Evolutionary conservation across 2,797 vertebrate species (phyloP), one percentile per base, ranked within the genome.

Genomic region (Carcharodon carcharias): DNA sequence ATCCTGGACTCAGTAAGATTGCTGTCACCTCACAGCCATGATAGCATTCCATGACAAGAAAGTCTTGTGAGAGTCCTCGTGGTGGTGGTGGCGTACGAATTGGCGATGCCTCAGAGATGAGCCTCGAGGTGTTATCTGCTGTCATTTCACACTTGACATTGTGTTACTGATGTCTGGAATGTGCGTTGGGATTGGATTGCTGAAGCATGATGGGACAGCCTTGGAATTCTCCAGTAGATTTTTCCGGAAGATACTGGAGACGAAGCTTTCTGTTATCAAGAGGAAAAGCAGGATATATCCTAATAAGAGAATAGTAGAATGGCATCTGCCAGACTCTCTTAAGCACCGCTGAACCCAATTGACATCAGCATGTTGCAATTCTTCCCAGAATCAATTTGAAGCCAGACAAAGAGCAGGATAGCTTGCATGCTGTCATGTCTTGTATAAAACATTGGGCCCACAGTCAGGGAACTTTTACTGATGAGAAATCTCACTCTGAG

Each of bases 141-240:
- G 69, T 73, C 67, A 16, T 77, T 54, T 95, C 94, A 95, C 69
- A 95, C 40, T 77, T 77, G 31, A 9, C 94, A 54, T 16, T 77
- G 94, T 95, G 94, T 95, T 56, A 6, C 69, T 95, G 94, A 95
- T 58, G 28, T 8, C 67, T 77, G 94, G 69, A 95, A 95, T 95
- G 94, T 54, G 11, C 31, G 35, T 9, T 77, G 71, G 71, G 71
- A 56, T 77, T 56, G 94, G 69, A 8, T 4, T 0, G 45, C 21
- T 1, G 26, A 35, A 1, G 11, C 28, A 23, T 54, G 67, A 73
- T 73, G 94, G 18, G 18, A 54, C 94, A 18, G 50, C 50, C n/a
- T 31, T 56, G 94, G 94, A 95, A 95, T 95, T 58, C 94, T 58
- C 16, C 67, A 73, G 28, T n/a, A 31, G 69, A 73, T 73, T 56